Evolutionary conservation across 2,113 vertebrate genomes (phyloP).

Genomic region (Macroglossus sobrinus): DNA sequence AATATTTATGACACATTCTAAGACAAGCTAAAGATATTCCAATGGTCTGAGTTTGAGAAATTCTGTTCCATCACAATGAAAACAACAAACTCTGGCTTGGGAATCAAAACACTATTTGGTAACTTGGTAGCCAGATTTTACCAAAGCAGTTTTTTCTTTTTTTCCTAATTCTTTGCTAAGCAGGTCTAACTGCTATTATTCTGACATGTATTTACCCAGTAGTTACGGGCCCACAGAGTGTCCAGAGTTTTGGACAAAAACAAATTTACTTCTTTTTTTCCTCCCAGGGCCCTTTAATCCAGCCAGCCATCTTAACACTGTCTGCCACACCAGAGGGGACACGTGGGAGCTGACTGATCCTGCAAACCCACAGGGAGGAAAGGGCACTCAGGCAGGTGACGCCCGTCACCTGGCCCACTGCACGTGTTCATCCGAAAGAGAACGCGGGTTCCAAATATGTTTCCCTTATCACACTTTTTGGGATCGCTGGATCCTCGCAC

Average conservation of each 20-base stretch:
- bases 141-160: background rate
- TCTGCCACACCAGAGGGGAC: background rate
- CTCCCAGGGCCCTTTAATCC: background rate
- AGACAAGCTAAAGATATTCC: background rate
- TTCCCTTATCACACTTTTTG: background rate
- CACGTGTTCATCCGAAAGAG: background rate
- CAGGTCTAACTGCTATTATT: background rate
- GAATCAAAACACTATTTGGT: background rate
- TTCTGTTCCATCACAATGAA: background rate
- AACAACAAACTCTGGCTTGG: background rate
- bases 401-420: background rate
- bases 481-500: background rate
- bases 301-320: constrained; percentile 20
- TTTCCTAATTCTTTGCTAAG: background rate
- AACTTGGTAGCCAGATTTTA: background rate
- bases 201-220: background rate
- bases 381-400: background rate
- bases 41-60: background rate
- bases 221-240: background rate
- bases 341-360: background rate
- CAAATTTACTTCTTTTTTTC: background rate
- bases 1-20: background rate
- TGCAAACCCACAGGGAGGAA: background rate
- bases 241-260: constrained; percentile 2
- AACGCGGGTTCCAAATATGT: background rate